Evolutionary conservation across 2,888 invertebrate genomes (phyloP), one percentile per base, ranked within the genome.

Genomic region (Eupelmus urozonus): DNA sequence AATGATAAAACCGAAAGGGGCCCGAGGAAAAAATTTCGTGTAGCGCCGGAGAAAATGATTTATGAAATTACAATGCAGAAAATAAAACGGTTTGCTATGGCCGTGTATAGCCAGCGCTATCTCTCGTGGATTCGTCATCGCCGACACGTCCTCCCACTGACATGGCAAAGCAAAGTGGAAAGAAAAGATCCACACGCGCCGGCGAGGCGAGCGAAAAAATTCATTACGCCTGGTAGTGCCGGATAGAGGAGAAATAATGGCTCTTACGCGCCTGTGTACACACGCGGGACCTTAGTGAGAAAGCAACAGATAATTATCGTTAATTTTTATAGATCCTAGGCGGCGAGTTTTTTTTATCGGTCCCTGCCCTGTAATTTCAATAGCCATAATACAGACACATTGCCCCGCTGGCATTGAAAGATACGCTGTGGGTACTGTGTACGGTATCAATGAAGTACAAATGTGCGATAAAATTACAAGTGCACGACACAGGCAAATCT

Each of bases 301-400:
- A 51, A 75, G 53, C 59, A 45, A 40, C 60, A 53, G 29, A 42
- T 51, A n/a, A 75, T 75, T 62, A 69, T 67, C 75, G 51, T 69
- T 53, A 62, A 62, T 69, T 69, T 67, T 75, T 62, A 75, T 69
- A 53, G 53, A 29, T 45, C n/a, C n/a, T n/a, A n/a, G n/a, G n/a
- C n/a, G n/a, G 11, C 23, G 20, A 27, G 29, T n/a, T 29, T 42
- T 67, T 62, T 76, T 76, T 70, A 67, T 75, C 67, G 75, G 57
- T 25, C 51, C 27, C 13, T 25, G 60, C 34, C 27, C 49, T 49
- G 55, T 23, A 55, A 63, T 63, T 62, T 63, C 70, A 42, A 49
- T 49, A n/a, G 59, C 25, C 42, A 76, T 63, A 62, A 63, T 59
- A 59, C 9, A 73, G 29, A 27, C 25, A n/a, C 13, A 40, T 23